Evolutionary conservation across 2,797 vertebrate species (phyloP).

Genomic region (Anguilla pacifica): DNA sequence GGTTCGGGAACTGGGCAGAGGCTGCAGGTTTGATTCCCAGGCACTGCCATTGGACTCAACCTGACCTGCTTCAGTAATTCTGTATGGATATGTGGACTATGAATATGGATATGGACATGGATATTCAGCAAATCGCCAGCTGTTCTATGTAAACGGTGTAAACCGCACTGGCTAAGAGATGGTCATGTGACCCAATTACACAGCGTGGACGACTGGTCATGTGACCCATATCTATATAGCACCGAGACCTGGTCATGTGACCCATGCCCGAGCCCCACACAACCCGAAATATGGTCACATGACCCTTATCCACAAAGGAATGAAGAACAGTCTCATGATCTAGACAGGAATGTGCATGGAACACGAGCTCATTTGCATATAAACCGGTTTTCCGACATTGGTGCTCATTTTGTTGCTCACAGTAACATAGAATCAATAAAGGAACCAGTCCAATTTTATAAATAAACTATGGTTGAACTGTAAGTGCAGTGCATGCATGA

Average conservation of each 20-base stretch:
- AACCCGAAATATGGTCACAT: background rate
- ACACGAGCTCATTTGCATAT: background rate
- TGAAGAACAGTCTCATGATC: background rate
- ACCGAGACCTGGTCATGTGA: background rate
- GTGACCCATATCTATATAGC: background rate
- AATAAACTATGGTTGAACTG: background rate
- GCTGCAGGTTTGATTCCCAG: background rate
- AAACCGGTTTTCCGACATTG: background rate
- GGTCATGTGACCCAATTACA: background rate
- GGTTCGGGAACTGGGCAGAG: no score
- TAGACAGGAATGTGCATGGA: background rate
- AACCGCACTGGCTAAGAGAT: no score
- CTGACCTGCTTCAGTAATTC: background rate
- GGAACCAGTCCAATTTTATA: background rate
- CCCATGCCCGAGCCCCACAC: background rate
- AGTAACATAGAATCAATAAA: background rate
- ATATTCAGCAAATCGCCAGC: no score
- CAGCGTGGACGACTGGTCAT: background rate
- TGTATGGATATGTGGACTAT: no score
- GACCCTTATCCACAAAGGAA: background rate
- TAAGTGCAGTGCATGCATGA: background rate
- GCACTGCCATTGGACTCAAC: background rate
- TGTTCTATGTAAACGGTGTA: no score
- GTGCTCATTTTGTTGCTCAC: background rate
- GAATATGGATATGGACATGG: no score